Evolutionary conservation across 2,113 vertebrate genomes (phyloP).

Genomic region (Erythrocercus mccallii): DNA sequence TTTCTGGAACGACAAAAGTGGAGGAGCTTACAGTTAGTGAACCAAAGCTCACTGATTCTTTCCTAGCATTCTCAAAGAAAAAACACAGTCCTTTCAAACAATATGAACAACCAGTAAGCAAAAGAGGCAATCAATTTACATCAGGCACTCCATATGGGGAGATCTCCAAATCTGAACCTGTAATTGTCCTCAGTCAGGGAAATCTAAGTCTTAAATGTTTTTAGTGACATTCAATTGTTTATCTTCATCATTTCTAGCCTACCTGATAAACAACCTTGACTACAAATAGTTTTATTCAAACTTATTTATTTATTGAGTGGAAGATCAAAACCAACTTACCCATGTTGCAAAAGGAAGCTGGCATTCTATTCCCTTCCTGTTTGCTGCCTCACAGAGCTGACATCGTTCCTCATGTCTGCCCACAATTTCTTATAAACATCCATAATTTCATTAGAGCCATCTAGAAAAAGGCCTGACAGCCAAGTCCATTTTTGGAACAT

Average conservation of each 20-base stretch:
- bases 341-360: rapidly evolving
- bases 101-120: not conserved
- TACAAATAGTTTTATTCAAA: not conserved
- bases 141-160: not conserved
- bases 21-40: not conserved
- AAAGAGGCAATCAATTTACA: not conserved
- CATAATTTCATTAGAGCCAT: not conserved
- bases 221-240: not conserved
- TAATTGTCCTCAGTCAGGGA: not conserved
- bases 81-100: not conserved
- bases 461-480: not conserved
- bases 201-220: not conserved
- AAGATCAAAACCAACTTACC: not conserved
- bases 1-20: not conserved
- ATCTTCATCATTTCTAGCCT: not conserved
- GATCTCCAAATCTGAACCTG: not conserved
- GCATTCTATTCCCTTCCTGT: not conserved
- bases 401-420: not conserved
- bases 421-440: not conserved
- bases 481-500: not conserved
- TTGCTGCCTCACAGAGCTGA: not conserved
- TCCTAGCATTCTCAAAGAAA: not conserved
- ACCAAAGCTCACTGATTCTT: not conserved
- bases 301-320: not conserved
- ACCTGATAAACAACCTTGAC: not conserved